Percentiles rank a stretch among this genome's conserved stretches.
These are phyloP conservation scores for Corythornis leucogaster DNA, from an alignment of 2,797 vertebrate genomes.

Conservation along the genomic window DNA sequence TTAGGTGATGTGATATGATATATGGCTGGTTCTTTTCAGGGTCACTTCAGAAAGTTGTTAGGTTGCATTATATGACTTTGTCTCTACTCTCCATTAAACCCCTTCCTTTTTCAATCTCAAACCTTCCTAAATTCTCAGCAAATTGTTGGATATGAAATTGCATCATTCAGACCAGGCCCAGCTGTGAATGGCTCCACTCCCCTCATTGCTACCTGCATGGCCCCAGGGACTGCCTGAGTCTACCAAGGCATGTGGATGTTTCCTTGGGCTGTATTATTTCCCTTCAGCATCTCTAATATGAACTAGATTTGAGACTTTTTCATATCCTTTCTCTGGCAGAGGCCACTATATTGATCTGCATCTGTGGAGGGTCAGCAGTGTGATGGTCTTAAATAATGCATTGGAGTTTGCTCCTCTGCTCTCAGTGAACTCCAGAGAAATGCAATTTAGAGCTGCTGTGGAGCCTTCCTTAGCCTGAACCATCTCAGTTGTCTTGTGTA, in stretches of 20 bases:
- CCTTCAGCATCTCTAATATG: neutral
- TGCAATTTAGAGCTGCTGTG: neutral
- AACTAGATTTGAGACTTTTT: neutral
- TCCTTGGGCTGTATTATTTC: neutral
- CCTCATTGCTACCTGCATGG: neutral
- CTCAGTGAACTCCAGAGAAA: neutral
- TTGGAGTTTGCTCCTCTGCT: neutral
- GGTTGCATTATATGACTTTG: neutral
- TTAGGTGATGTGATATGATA: neutral
- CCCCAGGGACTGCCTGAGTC: neutral
- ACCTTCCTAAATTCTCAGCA: neutral
- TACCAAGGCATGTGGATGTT: neutral
- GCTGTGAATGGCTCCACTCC: neutral
- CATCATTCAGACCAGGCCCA: neutral
- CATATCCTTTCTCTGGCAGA: neutral
- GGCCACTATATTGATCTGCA: neutral
- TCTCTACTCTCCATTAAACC: neutral
- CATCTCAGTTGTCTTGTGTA: neutral
- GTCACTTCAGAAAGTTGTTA: neutral
- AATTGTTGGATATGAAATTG: neutral
- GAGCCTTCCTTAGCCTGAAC: neutral
- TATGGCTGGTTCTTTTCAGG: neutral
- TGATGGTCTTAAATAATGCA: constrained; percentile 20
- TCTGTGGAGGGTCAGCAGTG: neutral
- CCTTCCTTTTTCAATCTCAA: neutral